Evolutionary conservation across 2,888 invertebrate species (phyloP), one percentile per base, ranked within the genome.

Genomic region (Autographa pulchrina): DNA sequence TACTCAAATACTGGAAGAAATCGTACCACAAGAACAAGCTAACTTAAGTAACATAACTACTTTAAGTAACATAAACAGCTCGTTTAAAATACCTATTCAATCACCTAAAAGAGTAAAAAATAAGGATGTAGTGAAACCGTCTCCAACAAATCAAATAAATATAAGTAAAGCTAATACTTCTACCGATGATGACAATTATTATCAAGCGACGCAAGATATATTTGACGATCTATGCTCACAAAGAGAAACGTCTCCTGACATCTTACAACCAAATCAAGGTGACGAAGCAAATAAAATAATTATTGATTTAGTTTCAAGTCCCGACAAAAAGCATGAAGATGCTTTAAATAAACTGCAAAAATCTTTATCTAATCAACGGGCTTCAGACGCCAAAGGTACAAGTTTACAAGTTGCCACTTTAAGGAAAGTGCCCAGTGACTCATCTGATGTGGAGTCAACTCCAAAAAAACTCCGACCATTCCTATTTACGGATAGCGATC

Each of bases 131-230:
- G 68, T 79, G 16, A 84, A 82, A 85, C 8, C 62, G 31, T 64
- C 70, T 43, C 67, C 64, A 3, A 82, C 86, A 77, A 77, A 74
- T 62, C 85, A 80, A 77, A 54, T 63, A 14, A 62, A 61, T 67
- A 65, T 52, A 72, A 71, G 63, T 61, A 80, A 78, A 71, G 54
- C 68, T 52, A 74, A n/a, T n/a, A 16, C 48, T 8, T 48, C 48
- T n/a, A 48, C 48, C 54, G 70, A 58, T 5, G 72, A 77, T 35
- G 86, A 90, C 60, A 90, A 90, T 72, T 94, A 92, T 84, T 95
- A 96, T 80, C 83, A 85, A 52, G 86, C 88, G 9, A 96, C 95
- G 9, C 95, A 96, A 88, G 94, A 95, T 31, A 82, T 96, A 73
- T 83, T 87, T 16, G 79, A 91, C 38, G 95, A 95, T 75, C 85